A percentile compares a stretch with the other conserved stretches of the same genome.
These are phyloP conservation scores for Microtus oregoni DNA, from an alignment of 2,113 vertebrate species.

Conservation along the genomic window DNA sequence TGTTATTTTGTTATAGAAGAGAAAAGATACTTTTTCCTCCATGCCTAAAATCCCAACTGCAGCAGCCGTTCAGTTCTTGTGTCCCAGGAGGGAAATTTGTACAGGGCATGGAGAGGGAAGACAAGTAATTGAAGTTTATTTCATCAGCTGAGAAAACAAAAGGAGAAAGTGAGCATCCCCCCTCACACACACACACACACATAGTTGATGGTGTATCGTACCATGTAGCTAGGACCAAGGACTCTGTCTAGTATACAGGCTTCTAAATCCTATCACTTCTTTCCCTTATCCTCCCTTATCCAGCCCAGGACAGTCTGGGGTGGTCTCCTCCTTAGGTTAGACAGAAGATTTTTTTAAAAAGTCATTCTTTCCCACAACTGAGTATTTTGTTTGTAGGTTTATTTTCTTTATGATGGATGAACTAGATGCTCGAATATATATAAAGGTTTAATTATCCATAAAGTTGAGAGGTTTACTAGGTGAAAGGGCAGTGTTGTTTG, in stretches of 20 bases:
- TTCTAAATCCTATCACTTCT: background rate
- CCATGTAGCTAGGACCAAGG: background rate
- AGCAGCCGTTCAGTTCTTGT: background rate
- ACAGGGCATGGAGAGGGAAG: background rate
- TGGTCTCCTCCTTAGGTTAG: background rate
- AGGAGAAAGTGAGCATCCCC: background rate
- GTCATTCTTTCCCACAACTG: background rate
- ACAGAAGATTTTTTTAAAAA: background rate
- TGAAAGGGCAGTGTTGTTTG: no score
- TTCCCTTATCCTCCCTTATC: no score
- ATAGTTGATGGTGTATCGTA: background rate
- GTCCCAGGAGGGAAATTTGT: no score
- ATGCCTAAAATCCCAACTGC: background rate
- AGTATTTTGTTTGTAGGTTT: background rate
- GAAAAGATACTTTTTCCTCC: no score
- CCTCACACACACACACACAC: no score
- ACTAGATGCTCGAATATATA: background rate
- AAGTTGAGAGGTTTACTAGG: background rate
- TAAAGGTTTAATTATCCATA: background rate
- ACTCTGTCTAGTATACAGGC: background rate
- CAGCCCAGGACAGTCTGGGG: no score
- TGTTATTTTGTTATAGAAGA: background rate
- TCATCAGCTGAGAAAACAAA: background rate
- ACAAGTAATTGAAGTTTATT: background rate
- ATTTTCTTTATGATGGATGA: background rate